Evolutionary conservation across 2,888 invertebrate genomes (phyloP), one percentile per base, ranked within the genome.

Genomic region (Dioctria linearis): DNA sequence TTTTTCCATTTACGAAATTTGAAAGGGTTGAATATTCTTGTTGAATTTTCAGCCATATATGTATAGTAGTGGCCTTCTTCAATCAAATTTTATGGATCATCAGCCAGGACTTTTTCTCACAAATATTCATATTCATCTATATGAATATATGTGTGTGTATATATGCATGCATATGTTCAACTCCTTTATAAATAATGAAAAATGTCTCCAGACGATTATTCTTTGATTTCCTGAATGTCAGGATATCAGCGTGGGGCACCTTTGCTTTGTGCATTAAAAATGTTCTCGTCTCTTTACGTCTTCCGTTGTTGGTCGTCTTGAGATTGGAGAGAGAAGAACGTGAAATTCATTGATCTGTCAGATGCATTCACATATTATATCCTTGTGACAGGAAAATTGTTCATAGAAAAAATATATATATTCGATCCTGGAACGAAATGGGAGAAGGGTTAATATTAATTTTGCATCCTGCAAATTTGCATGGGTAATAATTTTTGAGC

Each of bases 401-500:
- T 37, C 37, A 9, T 25, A 25, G 25, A 25, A 25, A 25, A 25
- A 25, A 25, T 2, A 25, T 25, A 25, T 25, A 25, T 25, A 61
- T 25, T 13, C 57, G 5, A 54, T 54, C 43, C n/a, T 46, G 11
- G 37, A 11, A 42, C 43, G 80, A 42, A 80, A 80, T 40, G 25
- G 40, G 80, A 80, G 71, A 80, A 73, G 80, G 80, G 80, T 80
- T 80, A 80, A 80, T 79, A 71, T 71, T 61, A 66, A 78, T 65
- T 80, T 73, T 80, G 42, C 46, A 71, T 59, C 39, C 63, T 54
- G 37, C 25, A 78, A 80, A 82, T 82, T 82, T 82, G 82, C 82
- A 82, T 82, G 82, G 82, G 82, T 82, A 82, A 82, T 82, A 82
- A 82, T 82, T 82, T 82, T 80, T 42, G 43, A 59, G 63, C 37